These are phyloP conservation scores for Scaptomyza polygonia DNA, from an alignment of 2,888 invertebrate species.

Conservation along the genomic window DNA sequence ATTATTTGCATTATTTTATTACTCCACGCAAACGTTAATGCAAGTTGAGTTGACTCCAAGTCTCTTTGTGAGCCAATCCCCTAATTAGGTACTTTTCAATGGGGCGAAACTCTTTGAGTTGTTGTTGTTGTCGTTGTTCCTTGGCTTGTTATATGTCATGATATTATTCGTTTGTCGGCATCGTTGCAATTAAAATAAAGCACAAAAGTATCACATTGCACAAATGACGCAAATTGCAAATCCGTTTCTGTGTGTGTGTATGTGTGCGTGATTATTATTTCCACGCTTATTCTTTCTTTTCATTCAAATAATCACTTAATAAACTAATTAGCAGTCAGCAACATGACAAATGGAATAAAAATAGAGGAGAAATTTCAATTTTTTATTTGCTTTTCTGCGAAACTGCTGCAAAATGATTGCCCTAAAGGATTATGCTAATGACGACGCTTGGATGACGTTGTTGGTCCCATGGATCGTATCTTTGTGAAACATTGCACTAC, in stretches of 20 bases:
- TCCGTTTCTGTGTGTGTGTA: not conserved
- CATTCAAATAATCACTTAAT: not conserved
- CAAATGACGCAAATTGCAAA: slow-evolving; percentile 35
- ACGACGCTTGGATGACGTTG: not conserved
- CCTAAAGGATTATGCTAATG: not conserved
- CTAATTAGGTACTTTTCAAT: not conserved
- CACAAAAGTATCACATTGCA: slow-evolving; percentile 51
- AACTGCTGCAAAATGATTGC: not conserved
- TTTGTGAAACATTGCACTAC: not conserved
- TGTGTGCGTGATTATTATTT: not conserved
- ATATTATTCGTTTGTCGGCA: slow-evolving; percentile 13
- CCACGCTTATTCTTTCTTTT: no score
- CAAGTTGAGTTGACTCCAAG: no score
- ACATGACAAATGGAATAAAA: no score
- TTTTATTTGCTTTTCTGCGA: not conserved
- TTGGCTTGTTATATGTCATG: not conserved
- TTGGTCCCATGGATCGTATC: not conserved
- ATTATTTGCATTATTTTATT: not conserved
- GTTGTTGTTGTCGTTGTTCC: not conserved
- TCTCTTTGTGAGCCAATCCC: not conserved
- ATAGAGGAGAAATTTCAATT: no score
- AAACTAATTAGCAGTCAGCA: not conserved
- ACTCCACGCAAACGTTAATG: no score
- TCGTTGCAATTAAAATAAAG: slow-evolving; percentile 67
- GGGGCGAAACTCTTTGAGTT: no score